Conservation (phyloP, 2,888 invertebrate genomes). For the Rhaphigaster nebulosa region DNA sequence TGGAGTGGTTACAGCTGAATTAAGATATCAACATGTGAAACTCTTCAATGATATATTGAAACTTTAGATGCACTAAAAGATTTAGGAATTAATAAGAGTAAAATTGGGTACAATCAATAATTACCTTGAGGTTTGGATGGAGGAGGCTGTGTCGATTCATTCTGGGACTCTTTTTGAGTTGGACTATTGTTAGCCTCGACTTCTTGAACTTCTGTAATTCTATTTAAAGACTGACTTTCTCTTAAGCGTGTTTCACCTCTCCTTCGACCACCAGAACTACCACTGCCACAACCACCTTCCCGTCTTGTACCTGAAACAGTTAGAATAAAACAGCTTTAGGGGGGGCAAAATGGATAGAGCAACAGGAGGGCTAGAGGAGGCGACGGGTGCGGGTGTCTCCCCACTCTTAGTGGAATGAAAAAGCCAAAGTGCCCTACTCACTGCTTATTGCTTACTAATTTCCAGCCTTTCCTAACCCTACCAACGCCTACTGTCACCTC, state of each 20-base stretch:
- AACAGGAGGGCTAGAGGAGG: too few species aligned
- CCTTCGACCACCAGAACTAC: constrained; percentile 70
- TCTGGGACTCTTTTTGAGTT: constrained; percentile 42
- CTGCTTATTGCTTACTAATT: too few species aligned
- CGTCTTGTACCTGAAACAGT: constrained; percentile 19
- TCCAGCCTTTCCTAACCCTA: too few species aligned
- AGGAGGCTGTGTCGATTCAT: not conserved
- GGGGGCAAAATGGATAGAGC: too few species aligned
- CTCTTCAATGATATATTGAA: not conserved
- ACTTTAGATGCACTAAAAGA: not conserved
- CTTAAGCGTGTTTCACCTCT: constrained; percentile 78
- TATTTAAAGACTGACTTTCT: constrained; percentile 87
- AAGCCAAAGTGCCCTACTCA: too few species aligned
- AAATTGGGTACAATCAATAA: not conserved
- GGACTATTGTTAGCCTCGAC: constrained; percentile 37
- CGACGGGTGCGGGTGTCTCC: too few species aligned
- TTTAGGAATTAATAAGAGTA: not conserved
- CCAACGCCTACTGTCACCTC: too few species aligned
- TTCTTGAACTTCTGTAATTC: constrained; percentile 81
- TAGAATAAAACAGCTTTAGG: too few species aligned
- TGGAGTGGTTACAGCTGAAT: too few species aligned
- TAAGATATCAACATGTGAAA: not conserved
- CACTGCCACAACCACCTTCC: constrained; percentile 67
- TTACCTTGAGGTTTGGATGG: constrained; percentile 50
- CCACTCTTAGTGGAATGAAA: too few species aligned